phyloP scores from a whole-genome alignment of 2,113 vertebrate species.

The Serinus canaria region DNA sequence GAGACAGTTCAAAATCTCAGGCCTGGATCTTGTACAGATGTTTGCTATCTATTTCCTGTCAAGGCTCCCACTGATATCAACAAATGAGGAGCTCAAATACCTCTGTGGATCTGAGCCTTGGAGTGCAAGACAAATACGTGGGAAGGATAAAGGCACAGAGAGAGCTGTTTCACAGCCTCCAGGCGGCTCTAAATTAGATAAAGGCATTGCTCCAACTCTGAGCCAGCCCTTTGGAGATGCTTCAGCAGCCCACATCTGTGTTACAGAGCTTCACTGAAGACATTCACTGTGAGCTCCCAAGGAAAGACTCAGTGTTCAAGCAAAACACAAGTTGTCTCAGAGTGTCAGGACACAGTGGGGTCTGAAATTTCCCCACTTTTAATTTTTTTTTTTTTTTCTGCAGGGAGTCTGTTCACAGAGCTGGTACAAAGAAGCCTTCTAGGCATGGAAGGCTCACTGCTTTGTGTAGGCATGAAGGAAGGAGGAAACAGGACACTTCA shows the following conservation, averaged over 20 bases:
- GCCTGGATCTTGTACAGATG: neutral
- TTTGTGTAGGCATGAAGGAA: neutral
- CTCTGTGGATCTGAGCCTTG: neutral
- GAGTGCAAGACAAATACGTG: neutral
- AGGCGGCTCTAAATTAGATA: neutral
- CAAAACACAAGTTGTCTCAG: neutral
- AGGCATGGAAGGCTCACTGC: neutral
- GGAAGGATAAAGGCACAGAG: neutral
- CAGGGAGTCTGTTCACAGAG: neutral
- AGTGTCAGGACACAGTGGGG: neutral
- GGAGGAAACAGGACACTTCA: neutral
- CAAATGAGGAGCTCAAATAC: neutral
- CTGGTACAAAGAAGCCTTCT: neutral
- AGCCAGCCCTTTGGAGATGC: neutral
- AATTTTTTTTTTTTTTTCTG: neutral
- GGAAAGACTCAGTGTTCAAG: neutral
- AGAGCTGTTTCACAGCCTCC: neutral
- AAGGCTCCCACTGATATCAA: neutral
- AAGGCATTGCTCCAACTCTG: neutral
- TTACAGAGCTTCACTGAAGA: neutral
- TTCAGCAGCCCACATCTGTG: slow-evolving; percentile 12
- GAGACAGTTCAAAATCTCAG: neutral
- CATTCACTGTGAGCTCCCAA: neutral
- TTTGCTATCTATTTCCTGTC: neutral
- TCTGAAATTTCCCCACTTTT: neutral